Evolutionary conservation across 2,113 vertebrate genomes (phyloP).

Genomic region (Stomatorhinus ivindoensis): DNA sequence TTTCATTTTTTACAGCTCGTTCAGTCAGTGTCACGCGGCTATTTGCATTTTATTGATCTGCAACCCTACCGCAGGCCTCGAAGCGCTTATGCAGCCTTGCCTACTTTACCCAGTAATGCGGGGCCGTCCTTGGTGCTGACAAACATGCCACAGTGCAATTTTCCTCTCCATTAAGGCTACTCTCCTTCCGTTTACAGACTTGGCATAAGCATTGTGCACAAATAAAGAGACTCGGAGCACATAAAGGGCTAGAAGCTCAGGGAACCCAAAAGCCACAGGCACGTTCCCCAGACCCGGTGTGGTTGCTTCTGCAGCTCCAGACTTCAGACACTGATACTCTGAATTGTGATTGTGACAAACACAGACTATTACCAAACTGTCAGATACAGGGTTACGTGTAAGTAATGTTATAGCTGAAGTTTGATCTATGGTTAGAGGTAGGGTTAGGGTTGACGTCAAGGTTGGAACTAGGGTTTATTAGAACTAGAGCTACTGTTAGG

Average conservation of each 20-base stretch:
- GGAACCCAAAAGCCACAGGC: background rate
- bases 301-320: background rate
- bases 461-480: background rate
- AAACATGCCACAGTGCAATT: background rate
- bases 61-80: no score
- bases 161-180: slow-evolving; percentile 7
- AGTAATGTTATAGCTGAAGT: background rate
- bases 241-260: background rate
- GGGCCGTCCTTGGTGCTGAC: background rate
- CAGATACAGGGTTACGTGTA: background rate
- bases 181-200: slow-evolving; percentile 6
- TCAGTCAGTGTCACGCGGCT: background rate
- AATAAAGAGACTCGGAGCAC: background rate
- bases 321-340: background rate
- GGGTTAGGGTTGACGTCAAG: background rate
- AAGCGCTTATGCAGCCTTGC: background rate
- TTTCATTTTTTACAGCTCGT: background rate
- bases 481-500: background rate
- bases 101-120: background rate
- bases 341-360: background rate
- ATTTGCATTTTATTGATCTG: slow-evolving; percentile 4
- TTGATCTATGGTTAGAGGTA: background rate
- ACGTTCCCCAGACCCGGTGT: background rate
- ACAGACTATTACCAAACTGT: background rate
- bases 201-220: background rate